Evolutionary conservation across 2,113 vertebrate genomes (phyloP).

Genomic region (Turnix velox): DNA sequence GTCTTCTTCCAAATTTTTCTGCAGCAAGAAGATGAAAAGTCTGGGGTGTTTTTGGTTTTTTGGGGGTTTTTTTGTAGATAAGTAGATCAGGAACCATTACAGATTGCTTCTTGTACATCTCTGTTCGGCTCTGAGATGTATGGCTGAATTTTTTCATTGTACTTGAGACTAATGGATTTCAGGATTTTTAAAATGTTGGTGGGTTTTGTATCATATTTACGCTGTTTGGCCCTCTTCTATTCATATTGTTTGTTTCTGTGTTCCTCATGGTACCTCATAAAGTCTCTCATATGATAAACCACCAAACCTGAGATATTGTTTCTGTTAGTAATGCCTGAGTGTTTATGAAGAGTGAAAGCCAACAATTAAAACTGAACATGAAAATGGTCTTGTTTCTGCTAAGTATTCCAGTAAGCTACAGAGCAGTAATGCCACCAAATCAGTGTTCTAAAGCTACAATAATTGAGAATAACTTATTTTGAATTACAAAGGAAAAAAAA

Average conservation of each 20-base stretch:
- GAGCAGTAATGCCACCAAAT: background rate
- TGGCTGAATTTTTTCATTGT: background rate
- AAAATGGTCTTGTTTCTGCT: conserved; percentile 3
- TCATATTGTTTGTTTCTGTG: background rate
- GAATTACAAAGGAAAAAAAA: background rate
- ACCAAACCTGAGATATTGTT: background rate
- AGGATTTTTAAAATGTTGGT: too few relatives aligned
- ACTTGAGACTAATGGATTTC: background rate
- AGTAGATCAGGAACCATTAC: background rate
- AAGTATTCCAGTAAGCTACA: background rate
- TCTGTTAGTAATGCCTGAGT: background rate
- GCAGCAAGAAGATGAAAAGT: background rate
- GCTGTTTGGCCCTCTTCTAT: background rate
- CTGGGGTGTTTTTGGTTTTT: too few relatives aligned
- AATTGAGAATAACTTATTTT: background rate
- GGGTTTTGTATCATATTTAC: background rate
- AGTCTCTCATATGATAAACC: background rate
- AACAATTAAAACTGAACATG: background rate
- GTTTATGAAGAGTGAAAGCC: background rate
- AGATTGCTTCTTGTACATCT: background rate
- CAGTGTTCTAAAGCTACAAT: background rate
- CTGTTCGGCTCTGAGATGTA: background rate
- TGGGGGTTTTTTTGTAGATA: background rate
- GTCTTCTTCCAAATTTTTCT: background rate
- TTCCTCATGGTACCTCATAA: background rate